A percentile compares a stretch with the other conserved stretches of the same genome.
phyloP scores from a whole-genome alignment of 2,113 vertebrate genomes.

The Morphnarchus princeps region DNA sequence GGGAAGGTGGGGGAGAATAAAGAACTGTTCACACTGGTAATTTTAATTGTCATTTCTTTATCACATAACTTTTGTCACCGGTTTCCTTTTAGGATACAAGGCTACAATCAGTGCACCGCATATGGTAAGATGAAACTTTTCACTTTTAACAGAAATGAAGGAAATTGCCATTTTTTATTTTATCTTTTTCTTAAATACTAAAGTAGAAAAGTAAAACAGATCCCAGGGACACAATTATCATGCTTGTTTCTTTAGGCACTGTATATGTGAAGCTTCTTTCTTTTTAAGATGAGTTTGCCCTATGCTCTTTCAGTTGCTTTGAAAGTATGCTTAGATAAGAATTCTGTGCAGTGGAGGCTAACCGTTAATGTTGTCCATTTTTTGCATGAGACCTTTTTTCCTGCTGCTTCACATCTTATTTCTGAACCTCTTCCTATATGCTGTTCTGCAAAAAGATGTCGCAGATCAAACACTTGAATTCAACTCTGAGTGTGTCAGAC shows the following conservation, averaged over 20 bases:
- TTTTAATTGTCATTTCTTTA: neutral
- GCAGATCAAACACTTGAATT: neutral
- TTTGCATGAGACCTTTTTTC: neutral
- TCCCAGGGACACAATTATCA: rapidly evolving
- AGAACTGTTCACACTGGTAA: rapidly evolving
- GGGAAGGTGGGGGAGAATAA: neutral
- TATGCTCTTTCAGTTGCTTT: neutral
- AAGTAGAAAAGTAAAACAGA: neutral
- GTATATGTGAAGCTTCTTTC: neutral
- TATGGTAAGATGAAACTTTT: slow-evolving; percentile 77
- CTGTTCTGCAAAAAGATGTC: neutral
- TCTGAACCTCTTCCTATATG: neutral
- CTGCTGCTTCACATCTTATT: neutral
- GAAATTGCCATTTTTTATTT: neutral
- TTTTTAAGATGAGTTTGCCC: neutral
- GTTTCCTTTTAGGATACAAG: slow-evolving; percentile 78
- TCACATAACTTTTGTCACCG: rapidly evolving
- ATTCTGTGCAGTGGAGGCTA: neutral
- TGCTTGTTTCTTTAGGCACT: neutral
- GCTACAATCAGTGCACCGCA: slow-evolving; percentile 92
- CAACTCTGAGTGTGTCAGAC: neutral
- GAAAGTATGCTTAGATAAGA: neutral
- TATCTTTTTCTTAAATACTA: neutral
- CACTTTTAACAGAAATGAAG: neutral
- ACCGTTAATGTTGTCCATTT: rapidly evolving